A percentile compares a stretch with the other conserved stretches of the same genome.
These are phyloP conservation scores for Agriopis leucophaearia DNA, from an alignment of 2,888 invertebrate species.

Conservation along the genomic window DNA sequence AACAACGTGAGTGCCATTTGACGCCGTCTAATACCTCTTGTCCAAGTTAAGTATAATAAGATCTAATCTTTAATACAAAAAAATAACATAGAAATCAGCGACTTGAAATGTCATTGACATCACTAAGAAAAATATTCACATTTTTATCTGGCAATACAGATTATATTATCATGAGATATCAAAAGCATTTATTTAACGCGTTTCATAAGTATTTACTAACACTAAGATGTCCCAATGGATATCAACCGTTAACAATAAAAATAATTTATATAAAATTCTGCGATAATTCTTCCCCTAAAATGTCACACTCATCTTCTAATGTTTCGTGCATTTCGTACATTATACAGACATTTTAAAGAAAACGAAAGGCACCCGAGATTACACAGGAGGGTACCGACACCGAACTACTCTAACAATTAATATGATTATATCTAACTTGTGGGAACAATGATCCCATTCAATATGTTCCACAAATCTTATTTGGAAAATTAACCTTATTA, in stretches of 20 bases:
- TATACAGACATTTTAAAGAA: conserved; percentile 89
- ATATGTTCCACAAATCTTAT: conserved; percentile 67
- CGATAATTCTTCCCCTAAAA: conserved; percentile 68
- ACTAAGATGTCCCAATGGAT: conserved; percentile 83
- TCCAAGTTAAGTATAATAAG: conserved; percentile 70
- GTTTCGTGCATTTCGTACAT: conserved; percentile 96
- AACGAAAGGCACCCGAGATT: conserved; percentile 85
- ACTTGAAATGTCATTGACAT: conserved; percentile 84
- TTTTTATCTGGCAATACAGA: conserved; percentile 87
- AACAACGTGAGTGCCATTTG: conserved; percentile 64
- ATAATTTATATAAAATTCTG: conserved; percentile 79
- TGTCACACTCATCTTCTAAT: conserved; percentile 91
- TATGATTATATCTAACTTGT: conserved; percentile 79
- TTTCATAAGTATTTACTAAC: conserved; percentile 75
- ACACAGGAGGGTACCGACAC: conserved; percentile 84
- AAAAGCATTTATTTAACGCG: conserved; percentile 75
- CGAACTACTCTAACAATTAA: conserved; percentile 83
- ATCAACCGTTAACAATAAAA: conserved; percentile 79
- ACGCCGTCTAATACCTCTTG: conserved; percentile 74
- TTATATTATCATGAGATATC: conserved; percentile 77
- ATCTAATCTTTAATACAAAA: conserved; percentile 82
- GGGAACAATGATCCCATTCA: conserved; percentile 63
- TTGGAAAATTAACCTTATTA: conserved; percentile 57
- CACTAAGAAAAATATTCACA: conserved; percentile 86
- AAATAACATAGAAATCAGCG: conserved; percentile 81